Base-by-base conservation (phyloP, 2,888 invertebrate genomes). In the Salpingus planirostris region DNA sequence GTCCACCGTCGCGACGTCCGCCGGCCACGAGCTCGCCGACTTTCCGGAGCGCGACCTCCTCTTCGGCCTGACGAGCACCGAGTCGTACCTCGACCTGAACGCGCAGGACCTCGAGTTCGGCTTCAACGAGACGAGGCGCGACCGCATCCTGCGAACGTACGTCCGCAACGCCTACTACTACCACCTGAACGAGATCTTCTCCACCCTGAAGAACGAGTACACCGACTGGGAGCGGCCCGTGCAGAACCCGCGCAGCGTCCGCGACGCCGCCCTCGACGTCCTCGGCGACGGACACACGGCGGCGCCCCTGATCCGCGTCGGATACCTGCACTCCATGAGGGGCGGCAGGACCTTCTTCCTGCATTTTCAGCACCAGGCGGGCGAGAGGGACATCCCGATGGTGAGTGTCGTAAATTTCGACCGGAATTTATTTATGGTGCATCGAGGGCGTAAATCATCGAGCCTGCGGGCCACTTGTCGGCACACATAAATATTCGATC, bases 131-230 rank as follows among this genome's bases (percentile, higher is more conserved):
- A 85, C 85, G 43, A 72, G 86, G 38, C 72, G 88, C 40, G 89
- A 90, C 66, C 76, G 87, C 39, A 87, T 89, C 58, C 71, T 90
- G 50, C 74, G 95, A 67, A 92, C 91, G 27, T 86, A 88, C 65
- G 92, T 95, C 42, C 77, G 93, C 44, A 96, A 96, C 69, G 82
- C 92, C 35, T 96, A 88, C 67, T 84, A 86, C 60, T 96, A 85
- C 68, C 95, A 96, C 67, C 74, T 93, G 50, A 91, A 90, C 66
- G 93, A 95, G 70, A 90, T 90, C 57, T 88, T 89, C 65, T 90
- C 92, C 30, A 91, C 93, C 31, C 72, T 95, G 50, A 73, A 73
- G 62, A 93, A 95, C 64, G 92, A 95, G 65, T 96, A 96, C 67
- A 93, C 92, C 37, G 92, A 95, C 65, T 95, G 95, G 93, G 90